Evolutionary conservation across 2,797 vertebrate genomes (phyloP).

Genomic region (Caiman crocodilus): DNA sequence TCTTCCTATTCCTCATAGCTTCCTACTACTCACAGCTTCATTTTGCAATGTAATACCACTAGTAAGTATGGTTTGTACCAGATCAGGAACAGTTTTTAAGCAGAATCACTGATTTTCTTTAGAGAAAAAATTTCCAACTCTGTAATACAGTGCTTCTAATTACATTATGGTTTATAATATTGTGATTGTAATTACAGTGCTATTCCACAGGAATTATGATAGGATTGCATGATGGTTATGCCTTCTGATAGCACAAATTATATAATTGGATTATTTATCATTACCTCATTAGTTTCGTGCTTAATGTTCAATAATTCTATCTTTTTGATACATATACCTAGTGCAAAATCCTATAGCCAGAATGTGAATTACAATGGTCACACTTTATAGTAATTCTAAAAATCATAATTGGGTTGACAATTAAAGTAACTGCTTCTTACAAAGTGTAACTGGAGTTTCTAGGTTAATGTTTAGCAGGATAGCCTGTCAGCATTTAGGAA

Average conservation of each 20-base stretch:
- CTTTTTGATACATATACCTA: neutral
- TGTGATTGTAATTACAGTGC: neutral
- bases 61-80: neutral
- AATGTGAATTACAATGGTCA: neutral
- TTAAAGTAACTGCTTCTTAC: neutral
- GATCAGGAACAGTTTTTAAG: neutral
- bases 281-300: neutral
- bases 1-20: neutral
- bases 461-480: neutral
- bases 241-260: neutral
- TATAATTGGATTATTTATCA: neutral
- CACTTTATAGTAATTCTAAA: neutral
- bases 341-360: conserved; percentile 18
- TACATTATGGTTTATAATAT: neutral
- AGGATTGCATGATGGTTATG: neutral
- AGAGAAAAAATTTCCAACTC: neutral
- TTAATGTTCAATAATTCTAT: neutral
- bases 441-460: neutral
- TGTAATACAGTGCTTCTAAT: accelerated
- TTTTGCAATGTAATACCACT: neutral
- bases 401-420: neutral
- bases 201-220: neutral
- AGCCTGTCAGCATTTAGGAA: neutral
- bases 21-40: neutral
- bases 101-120: neutral